Conservation (phyloP, 2,797 vertebrate genomes). For the Sebastes steindachneri region DNA sequence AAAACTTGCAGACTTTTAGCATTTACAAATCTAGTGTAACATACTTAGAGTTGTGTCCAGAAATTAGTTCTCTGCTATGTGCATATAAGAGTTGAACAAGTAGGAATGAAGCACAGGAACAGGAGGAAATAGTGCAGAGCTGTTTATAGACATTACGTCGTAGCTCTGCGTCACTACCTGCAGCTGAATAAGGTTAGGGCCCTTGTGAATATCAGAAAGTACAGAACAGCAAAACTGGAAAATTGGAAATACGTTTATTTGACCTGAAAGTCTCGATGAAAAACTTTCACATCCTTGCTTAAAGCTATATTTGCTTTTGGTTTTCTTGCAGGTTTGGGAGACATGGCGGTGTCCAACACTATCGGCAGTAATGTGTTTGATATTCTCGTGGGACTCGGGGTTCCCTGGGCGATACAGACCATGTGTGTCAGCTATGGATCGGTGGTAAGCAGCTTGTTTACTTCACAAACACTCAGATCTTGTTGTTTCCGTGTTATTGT, state of each 20-base stretch:
- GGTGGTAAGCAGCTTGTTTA: conserved; percentile 71
- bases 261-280: neutral
- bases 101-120: neutral
- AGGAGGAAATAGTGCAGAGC: conserved; percentile 5
- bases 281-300: neutral
- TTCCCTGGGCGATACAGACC: conserved; percentile 96
- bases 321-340: conserved; percentile 88
- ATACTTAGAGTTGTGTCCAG: neutral
- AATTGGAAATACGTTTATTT: neutral
- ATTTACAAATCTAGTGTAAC: neutral
- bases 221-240: neutral
- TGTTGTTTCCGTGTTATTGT: neutral
- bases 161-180: neutral
- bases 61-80: neutral
- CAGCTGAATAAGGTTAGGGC: conserved; percentile 9
- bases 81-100: neutral
- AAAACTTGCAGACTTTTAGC: neutral
- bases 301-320: neutral
- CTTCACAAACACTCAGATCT: neutral
- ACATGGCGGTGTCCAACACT: conserved; percentile 98
- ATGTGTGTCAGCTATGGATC: conserved; percentile 92
- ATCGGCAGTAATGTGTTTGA: conserved; percentile 98
- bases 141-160: conserved; percentile 1
- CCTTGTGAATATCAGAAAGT: conserved; percentile 1
- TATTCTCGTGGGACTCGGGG: conserved; percentile 94